Percentiles rank a stretch among this genome's conserved stretches.
Conservation (phyloP, 1,140 invertebrate species). For the Triops cancriformis region DNA sequence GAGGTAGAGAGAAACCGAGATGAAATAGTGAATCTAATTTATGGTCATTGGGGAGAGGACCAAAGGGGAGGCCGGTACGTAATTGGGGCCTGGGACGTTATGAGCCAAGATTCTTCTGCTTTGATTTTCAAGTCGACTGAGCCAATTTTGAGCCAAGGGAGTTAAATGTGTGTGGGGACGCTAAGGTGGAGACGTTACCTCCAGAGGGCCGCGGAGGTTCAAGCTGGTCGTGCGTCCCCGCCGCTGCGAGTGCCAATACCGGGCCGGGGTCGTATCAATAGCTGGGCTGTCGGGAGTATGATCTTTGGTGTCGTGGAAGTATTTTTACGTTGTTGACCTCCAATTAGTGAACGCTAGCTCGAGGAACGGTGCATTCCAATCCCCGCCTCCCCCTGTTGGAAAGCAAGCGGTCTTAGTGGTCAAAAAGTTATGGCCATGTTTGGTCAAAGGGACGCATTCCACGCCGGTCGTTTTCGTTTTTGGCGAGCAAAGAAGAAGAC, state of each 20-base stretch:
- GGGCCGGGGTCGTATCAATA: neutral
- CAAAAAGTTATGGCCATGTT: constrained; percentile 6
- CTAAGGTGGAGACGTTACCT: too few relatives aligned
- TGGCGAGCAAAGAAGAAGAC: constrained; percentile 11
- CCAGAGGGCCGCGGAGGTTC: neutral
- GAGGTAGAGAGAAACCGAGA: too few relatives aligned
- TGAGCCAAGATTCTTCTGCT: too few relatives aligned
- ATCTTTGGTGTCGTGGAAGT: neutral
- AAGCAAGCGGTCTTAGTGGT: neutral
- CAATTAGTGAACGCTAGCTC: constrained; percentile 2
- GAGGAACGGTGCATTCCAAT: constrained; percentile 3
- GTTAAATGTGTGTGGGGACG: too few relatives aligned
- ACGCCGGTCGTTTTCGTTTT: constrained; percentile 8
- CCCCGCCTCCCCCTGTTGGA: neutral
- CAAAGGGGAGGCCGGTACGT: too few relatives aligned
- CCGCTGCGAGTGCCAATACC: neutral
- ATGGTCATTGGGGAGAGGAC: too few relatives aligned
- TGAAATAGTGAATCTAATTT: too few relatives aligned
- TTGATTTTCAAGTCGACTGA: too few relatives aligned
- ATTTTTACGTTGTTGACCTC: constrained; percentile 10
- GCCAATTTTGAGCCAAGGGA: too few relatives aligned
- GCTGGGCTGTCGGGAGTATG: neutral
- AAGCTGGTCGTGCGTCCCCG: too few relatives aligned
- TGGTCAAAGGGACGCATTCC: constrained; percentile 12
- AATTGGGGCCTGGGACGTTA: too few relatives aligned